Conservation (phyloP, 2,888 invertebrate species). For the Meghimatium bilineatum region DNA sequence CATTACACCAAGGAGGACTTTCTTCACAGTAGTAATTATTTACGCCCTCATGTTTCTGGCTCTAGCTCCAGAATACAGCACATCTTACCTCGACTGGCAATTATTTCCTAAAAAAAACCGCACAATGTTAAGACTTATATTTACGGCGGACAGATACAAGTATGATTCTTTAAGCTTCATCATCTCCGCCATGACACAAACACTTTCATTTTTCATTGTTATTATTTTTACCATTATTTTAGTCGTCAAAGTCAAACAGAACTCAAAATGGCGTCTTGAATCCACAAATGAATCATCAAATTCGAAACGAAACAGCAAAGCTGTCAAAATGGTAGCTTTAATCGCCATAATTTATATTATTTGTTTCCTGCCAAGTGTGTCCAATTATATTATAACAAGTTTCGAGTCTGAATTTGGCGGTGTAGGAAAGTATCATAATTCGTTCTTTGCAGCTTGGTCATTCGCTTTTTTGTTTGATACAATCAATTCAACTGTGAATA, state of each 20-base stretch:
- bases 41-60: background rate
- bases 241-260: background rate
- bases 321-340: background rate
- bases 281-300: no score
- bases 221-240: background rate
- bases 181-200: background rate
- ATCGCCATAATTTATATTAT: background rate
- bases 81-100: slow-evolving; percentile 3
- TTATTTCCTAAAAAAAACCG: background rate
- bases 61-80: background rate
- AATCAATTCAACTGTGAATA: slow-evolving; percentile 1
- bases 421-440: background rate
- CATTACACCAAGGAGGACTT: background rate
- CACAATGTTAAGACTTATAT: background rate
- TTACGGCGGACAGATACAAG: background rate
- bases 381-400: background rate
- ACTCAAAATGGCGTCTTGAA: background rate
- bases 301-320: background rate
- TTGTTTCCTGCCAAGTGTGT: background rate
- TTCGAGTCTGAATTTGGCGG: background rate
- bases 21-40: background rate
- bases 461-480: background rate
- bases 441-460: background rate
- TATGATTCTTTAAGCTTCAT: background rate
- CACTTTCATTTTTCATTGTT: background rate